These are phyloP conservation scores for Odontesthes bonariensis DNA, from an alignment of 2,113 vertebrate species.

Conservation along the genomic window DNA sequence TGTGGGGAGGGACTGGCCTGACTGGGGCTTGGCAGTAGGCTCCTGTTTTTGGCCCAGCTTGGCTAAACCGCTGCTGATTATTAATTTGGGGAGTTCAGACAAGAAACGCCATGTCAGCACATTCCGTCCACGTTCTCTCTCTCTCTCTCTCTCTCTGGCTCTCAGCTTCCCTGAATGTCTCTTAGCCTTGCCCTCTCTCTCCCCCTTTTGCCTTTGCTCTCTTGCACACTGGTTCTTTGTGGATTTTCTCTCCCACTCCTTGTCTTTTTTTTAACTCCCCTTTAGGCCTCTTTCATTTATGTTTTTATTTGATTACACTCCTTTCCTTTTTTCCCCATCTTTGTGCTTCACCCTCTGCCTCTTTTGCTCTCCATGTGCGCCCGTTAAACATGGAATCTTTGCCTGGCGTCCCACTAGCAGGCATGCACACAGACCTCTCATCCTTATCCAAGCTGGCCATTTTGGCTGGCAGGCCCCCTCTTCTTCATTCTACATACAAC, in stretches of 20 bases:
- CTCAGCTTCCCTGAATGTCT: constrained; percentile 43
- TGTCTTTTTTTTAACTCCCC: constrained; percentile 10
- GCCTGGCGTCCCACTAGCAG: too few species aligned
- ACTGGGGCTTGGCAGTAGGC: constrained; percentile 74
- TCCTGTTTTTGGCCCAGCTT: constrained; percentile 76
- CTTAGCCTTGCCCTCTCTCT: constrained; percentile 12
- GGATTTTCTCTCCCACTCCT: constrained; percentile 13
- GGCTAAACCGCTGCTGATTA: constrained; percentile 81
- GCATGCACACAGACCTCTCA: too few species aligned
- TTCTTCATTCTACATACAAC: too few species aligned
- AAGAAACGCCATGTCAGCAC: constrained; percentile 81
- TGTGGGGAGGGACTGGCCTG: constrained; percentile 57
- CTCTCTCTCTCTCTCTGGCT: constrained; percentile 9
- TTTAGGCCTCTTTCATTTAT: constrained; percentile 17
- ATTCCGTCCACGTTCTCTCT: constrained; percentile 66
- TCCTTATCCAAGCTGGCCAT: too few species aligned
- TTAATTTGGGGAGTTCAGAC: constrained; percentile 84
- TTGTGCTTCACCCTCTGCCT: neutral
- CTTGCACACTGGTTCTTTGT: constrained; percentile 45
- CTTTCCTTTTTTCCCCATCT: neutral
- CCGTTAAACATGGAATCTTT: constrained; percentile 50
- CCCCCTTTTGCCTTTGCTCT: constrained; percentile 34
- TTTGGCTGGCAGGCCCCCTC: too few species aligned
- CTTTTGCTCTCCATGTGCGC: constrained; percentile 30
- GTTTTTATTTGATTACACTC: constrained; percentile 23